phyloP scores from a whole-genome alignment of 2,797 vertebrate genomes.

The Bovichtus variegatus region DNA sequence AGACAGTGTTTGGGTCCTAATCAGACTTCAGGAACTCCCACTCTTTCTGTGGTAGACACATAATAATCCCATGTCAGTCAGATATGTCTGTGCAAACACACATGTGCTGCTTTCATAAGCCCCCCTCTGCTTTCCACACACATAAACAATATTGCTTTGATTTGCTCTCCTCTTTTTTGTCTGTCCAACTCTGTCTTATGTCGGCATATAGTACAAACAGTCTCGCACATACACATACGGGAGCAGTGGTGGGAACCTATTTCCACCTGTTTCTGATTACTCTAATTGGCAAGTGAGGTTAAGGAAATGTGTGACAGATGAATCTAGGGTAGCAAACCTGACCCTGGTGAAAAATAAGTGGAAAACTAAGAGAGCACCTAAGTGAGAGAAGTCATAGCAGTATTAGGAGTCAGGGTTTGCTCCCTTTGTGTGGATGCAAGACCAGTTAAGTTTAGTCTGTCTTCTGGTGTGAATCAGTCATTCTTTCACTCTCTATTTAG shows the following conservation, averaged over 20 bases:
- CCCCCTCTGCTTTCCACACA: conserved; percentile 19
- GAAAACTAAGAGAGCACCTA: conserved; percentile 61
- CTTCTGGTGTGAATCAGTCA: conserved; percentile 64
- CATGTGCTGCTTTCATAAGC: conserved; percentile 31
- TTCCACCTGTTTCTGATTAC: conserved; percentile 82
- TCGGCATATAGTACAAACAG: conserved; percentile 37
- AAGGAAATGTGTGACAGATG: conserved; percentile 79
- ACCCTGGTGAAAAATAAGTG: conserved; percentile 77
- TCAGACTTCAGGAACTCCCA: conserved; percentile 66
- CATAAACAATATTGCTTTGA: conserved; percentile 21
- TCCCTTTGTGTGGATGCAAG: conserved; percentile 24
- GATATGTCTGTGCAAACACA: conserved; percentile 62
- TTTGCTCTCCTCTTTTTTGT: conserved; percentile 20
- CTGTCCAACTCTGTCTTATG: conserved; percentile 25
- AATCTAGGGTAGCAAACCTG: conserved; percentile 71
- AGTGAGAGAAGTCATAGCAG: conserved; percentile 39
- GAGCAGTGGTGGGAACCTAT: conserved; percentile 45
- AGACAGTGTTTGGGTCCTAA: conserved; percentile 61
- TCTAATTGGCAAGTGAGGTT: conserved; percentile 70
- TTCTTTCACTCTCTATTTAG: conserved; percentile 28
- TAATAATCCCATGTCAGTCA: conserved; percentile 73
- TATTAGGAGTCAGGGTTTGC: conserved; percentile 39
- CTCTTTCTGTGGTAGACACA: conserved; percentile 62
- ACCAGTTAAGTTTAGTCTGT: conserved; percentile 66
- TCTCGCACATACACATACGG: conserved; percentile 30